Evolutionary conservation across 2,113 vertebrate genomes (phyloP), one percentile per base, ranked within the genome.

Genomic region (Gymnobelideus leadbeateri): DNA sequence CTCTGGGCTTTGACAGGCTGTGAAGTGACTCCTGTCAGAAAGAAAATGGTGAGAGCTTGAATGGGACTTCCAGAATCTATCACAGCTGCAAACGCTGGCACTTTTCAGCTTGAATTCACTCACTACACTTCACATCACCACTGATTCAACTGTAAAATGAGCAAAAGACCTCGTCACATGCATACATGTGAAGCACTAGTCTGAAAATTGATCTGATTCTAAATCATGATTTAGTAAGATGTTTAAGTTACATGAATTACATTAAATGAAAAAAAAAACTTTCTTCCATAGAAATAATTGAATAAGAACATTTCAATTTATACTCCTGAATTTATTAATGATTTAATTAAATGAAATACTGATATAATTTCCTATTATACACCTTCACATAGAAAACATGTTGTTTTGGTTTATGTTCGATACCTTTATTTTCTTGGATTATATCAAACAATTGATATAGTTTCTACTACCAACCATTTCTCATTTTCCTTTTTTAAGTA

Each of bases 1-100:
- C 24, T 94, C 4, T 47, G 95, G 46, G 24, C 4, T 92, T 90
- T 94, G 90, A 77, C 8, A 95, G 93, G 21, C n/a, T 94, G 92
- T 92, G 6, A 8, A n/a, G 47, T 91, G 31, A 93, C 9, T 14
- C 11, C 26, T 90, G 9, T 52, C 89, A 90, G 6, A 93, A 84
- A 93, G 0, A 31, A 21, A 94, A 52, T 5, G 37, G 61, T n/a
- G 37, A 92, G 47, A 84, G 0, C 50, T 54, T 53, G 14, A 92
- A 24, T 7, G 91, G 10, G 90, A 96, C 91, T 89, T 96, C 37
- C 23, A 37, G 6, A 91, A 31, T 21, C 10, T 94, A 31, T 57
- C 89, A 84, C n/a, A 14, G 55, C 61, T 68, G 49, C 51, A 23
- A 93, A 50, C n/a, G 5, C 0, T 51, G 51, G 14, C 89, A 0